Evolutionary conservation across 2,888 invertebrate genomes (phyloP).

Genomic region (Nephrocerus scutellatus): DNA sequence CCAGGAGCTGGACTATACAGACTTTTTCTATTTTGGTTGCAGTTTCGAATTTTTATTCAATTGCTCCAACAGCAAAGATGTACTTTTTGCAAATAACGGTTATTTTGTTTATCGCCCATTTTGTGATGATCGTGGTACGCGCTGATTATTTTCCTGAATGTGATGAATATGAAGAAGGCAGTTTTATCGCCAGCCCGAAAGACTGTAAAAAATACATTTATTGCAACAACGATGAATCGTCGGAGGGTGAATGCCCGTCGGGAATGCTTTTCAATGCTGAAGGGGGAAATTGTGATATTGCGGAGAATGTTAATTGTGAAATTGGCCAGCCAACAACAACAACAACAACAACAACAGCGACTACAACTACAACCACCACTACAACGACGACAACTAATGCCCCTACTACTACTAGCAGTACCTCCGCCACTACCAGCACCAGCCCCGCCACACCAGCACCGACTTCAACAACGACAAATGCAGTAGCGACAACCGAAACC

Average conservation of each 20-base stretch:
- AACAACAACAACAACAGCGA: background rate
- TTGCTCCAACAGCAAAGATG: too few relatives aligned
- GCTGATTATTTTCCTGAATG: conserved; percentile 34
- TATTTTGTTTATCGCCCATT: too few relatives aligned
- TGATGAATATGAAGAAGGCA: conserved; percentile 21
- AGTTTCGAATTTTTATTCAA: too few relatives aligned
- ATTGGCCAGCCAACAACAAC: conserved; percentile 5
- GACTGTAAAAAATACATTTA: conserved; percentile 38
- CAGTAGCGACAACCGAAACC: background rate
- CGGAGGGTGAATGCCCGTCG: conserved; percentile 33
- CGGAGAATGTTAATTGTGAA: conserved; percentile 30
- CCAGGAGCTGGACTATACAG: too few relatives aligned
- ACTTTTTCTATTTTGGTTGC: too few relatives aligned
- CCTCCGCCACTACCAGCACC: background rate
- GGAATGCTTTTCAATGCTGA: conserved; percentile 33
- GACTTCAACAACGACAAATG: background rate
- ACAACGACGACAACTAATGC: background rate
- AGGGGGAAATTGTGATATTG: conserved; percentile 30
- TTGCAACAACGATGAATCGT: conserved; percentile 33
- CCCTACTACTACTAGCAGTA: background rate
- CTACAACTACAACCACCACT: background rate
- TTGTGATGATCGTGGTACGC: too few relatives aligned
- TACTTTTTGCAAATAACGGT: too few relatives aligned
- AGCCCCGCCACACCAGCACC: background rate
- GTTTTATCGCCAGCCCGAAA: conserved; percentile 31